phyloP scores from a whole-genome alignment of 2,113 vertebrate species.

The Perognathus longimembris region DNA sequence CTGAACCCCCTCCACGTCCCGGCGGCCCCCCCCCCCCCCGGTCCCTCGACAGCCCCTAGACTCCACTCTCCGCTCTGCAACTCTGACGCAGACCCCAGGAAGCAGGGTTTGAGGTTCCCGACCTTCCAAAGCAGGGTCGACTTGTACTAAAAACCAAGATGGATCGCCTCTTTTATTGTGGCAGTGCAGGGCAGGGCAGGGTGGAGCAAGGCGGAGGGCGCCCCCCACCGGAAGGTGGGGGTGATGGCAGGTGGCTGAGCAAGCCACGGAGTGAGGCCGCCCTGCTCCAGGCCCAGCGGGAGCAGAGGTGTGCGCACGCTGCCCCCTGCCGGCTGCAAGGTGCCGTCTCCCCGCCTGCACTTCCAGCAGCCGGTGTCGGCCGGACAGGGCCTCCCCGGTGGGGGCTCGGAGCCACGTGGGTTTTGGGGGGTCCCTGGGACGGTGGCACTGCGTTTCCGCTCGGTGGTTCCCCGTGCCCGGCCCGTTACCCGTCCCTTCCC shows the following conservation, averaged over 20 bases:
- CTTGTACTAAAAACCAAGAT: background rate
- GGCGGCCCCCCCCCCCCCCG: accelerated
- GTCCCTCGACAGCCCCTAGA: background rate
- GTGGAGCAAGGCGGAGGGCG: background rate
- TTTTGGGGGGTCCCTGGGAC: too few relatives aligned
- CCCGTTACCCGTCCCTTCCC: too few relatives aligned
- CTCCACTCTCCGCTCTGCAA: too few relatives aligned
- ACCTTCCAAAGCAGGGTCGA: background rate
- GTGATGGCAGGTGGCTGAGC: background rate
- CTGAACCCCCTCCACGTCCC: background rate
- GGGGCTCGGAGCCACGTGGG: too few relatives aligned
- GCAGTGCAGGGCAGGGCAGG: too few relatives aligned
- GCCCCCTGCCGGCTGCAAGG: slow-evolving; percentile 43
- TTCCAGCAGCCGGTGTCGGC: too few relatives aligned
- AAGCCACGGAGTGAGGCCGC: accelerated
- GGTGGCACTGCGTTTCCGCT: too few relatives aligned
- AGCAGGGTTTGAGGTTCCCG: background rate
- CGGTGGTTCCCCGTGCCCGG: too few relatives aligned
- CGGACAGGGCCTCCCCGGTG: too few relatives aligned
- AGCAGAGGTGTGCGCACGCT: accelerated
- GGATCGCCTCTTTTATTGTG: background rate
- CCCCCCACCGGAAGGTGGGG: background rate
- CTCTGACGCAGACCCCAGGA: background rate
- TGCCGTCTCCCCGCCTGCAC: background rate
- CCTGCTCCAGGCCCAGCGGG: too few relatives aligned